A percentile compares a stretch with the other conserved stretches of the same genome.
Evolutionary conservation across 2,113 vertebrate genomes (phyloP).

Genomic region (Ellobius talpinus): DNA sequence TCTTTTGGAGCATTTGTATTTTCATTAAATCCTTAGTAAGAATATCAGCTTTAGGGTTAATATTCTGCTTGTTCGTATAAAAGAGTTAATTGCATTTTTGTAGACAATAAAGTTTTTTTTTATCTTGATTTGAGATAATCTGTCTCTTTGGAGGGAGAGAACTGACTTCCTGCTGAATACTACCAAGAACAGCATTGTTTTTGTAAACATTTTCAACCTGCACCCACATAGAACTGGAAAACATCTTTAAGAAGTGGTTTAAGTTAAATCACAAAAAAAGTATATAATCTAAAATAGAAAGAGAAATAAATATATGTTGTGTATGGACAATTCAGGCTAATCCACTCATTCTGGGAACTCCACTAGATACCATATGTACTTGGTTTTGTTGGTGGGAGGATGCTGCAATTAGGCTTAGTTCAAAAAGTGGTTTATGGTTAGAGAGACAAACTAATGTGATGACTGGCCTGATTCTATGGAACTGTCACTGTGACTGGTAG

Average conservation of each 20-base stretch:
- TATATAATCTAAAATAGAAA: constrained; percentile 38
- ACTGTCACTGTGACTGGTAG: not conserved
- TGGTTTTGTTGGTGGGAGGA: not conserved
- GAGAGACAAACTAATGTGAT: not conserved
- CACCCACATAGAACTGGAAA: constrained; percentile 33
- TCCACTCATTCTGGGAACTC: not conserved
- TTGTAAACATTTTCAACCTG: not conserved
- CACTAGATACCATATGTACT: not conserved
- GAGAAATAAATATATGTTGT: constrained; percentile 47
- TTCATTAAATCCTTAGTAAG: not conserved
- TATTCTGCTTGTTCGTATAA: not conserved
- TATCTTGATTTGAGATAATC: constrained; percentile 10
- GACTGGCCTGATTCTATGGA: not conserved
- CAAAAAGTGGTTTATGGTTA: not conserved
- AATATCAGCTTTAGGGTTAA: not conserved
- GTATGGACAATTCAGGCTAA: constrained; percentile 8
- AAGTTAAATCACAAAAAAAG: constrained; percentile 29
- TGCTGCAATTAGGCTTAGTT: not conserved
- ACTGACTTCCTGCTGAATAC: constrained; percentile 26
- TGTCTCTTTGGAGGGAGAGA: constrained; percentile 36
- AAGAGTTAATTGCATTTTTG: constrained; percentile 10
- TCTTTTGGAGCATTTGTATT: not conserved
- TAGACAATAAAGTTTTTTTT: not conserved
- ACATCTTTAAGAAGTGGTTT: constrained; percentile 50
- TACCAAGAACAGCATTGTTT: not conserved